A percentile compares a stretch with the other conserved stretches of the same genome.
phyloP scores from a whole-genome alignment of 2,888 invertebrate species.

The Papilio demoleus region DNA sequence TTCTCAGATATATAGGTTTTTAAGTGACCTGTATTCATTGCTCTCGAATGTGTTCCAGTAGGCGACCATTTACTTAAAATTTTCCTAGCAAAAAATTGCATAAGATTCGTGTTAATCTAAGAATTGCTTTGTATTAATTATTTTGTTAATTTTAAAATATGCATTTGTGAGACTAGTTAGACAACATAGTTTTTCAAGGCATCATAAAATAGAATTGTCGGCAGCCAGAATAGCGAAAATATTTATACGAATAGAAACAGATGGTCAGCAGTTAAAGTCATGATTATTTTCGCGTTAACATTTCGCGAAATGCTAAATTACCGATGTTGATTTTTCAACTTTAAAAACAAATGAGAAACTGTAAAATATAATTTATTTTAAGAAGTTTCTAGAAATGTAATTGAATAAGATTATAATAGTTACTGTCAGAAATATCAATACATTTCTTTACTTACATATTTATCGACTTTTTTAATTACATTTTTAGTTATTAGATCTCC shows the following conservation, averaged over 20 bases:
- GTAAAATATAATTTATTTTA: not conserved
- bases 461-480: no score
- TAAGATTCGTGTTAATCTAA: no score
- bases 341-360: not conserved
- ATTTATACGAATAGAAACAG: conserved; percentile 21
- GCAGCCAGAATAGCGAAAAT: not conserved
- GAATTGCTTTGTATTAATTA: no score
- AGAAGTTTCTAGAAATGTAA: not conserved
- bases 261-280: conserved; percentile 26
- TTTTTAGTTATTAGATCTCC: no score
- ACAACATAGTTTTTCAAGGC: not conserved
- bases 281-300: conserved; percentile 15
- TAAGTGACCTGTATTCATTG: no score
- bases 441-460: no score
- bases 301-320: conserved; percentile 24
- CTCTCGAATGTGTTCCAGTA: no score
- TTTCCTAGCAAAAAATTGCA: no score
- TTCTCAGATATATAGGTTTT: no score
- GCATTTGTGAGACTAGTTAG: not conserved
- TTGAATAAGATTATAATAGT: not conserved
- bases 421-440: no score
- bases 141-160: no score
- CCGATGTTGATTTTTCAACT: not conserved
- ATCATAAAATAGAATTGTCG: conserved; percentile 9
- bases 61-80: no score